Evolutionary conservation across 2,797 vertebrate genomes (phyloP), one percentile per base, ranked within the genome.

Genomic region (Takifugu rubripes): DNA sequence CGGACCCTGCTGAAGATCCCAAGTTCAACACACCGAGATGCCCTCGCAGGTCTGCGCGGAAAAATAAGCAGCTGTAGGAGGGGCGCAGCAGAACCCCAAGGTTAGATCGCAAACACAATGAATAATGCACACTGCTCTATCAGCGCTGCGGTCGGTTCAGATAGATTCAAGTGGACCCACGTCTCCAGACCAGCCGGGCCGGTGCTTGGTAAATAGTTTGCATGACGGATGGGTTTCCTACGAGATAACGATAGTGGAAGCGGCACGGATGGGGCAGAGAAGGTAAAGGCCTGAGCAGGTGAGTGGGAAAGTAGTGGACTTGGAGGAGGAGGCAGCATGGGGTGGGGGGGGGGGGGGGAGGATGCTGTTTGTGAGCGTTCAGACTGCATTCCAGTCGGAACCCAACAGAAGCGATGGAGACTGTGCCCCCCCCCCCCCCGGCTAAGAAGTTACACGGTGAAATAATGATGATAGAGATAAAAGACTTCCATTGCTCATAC

Each of bases 41-140:
- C 21, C 21, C 21, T 21, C 21, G 21, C 21, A 21, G 21, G 21
- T 21, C 21, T 21, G 10, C 31, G 31, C 9, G 31, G 2, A 49
- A 27, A 3, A 12, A 49, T 24, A 16, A 79, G 70, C 69, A 79
- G 25, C 24, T 31, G 61, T 15, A 48, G 50, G 17, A 5, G 17
- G 6, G 48, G 47, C 43, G 45, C 49, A 71, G 52, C 59, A 24
- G 25, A 62, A 65, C 56, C 66, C 61, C 47, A 74, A 81, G 78
- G 82, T 77, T 78, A 68, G 66, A 82, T 77, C 64, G 59, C 62
- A 78, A 75, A 78, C 66, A 61, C 31, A 62, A 87, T 86, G 81
- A 79, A 84, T 84, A 85, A 78, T 80, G 75, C 69, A 77, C 64
- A 21, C 73, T 79, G 83, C 75, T 78, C 74, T 66, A 81, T 71